Base-by-base conservation (phyloP, 2,113 vertebrate species). In the Rhizomys pruinosus region DNA sequence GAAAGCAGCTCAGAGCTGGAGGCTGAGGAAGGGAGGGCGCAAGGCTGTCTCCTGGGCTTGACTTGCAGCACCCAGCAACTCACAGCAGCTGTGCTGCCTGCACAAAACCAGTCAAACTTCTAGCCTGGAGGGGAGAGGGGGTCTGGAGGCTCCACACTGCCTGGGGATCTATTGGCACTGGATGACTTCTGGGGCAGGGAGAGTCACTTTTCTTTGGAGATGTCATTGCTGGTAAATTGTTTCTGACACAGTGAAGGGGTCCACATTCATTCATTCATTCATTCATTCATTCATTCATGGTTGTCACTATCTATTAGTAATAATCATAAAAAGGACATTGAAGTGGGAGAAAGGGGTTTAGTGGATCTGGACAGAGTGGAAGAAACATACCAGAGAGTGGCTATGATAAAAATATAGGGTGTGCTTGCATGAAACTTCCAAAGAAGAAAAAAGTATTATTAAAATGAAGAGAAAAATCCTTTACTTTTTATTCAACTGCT, bases 191-290 rank as follows among this genome's bases (percentile, higher is more conserved):
- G 3, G 3, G 55, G 22, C 13, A 52, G 52, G 12, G 55, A 3
- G 16, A 22, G 22, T 27, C 78, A 80, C 57, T 39, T 27, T 80
- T 80, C 55, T 27, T 61, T 80, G 57, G n/a, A n/a, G 55, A 9
- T 61, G 23, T 61, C 22, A 13, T 80, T 27, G 55, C 55, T 61
- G 27, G n/a, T 80, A 61, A 22, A 23, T 27, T 80, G n/a, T 3
- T 3, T 11, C 8, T 80, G n/a, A 61, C 22, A 25, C 23, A 80
- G 3, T 39, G 57, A 59, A 61, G 27, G 78, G 78, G n/a, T 80
- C 59, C 57, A 39, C 0, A 7, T 22, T 5, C 7, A 61, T 23
- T 61, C 7, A 5, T n/a, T n/a, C 0, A 7, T 22, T 5, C 7
- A 61, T 23, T 61, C 7, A 5, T n/a, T n/a, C n/a, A n/a, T n/a